Evolutionary conservation across 2,797 vertebrate genomes (phyloP).

Genomic region (Coregonus ussuriensis): DNA sequence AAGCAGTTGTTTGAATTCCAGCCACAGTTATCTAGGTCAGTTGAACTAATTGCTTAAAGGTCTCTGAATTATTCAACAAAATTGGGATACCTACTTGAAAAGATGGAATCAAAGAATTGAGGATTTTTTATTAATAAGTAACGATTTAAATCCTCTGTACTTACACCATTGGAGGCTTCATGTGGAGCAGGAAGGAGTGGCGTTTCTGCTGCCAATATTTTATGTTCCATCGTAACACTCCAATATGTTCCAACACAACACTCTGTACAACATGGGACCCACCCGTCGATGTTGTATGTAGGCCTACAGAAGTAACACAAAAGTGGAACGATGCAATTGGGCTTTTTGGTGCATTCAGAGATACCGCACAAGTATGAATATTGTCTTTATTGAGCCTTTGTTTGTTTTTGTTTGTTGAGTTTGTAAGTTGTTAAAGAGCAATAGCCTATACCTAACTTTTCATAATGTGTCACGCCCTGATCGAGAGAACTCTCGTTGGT

Average conservation of each 20-base stretch:
- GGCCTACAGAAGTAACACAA: not conserved
- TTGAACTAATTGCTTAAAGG: constrained; percentile 71
- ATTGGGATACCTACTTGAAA: constrained; percentile 71
- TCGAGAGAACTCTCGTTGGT: too few relatives aligned
- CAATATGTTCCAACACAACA: constrained; percentile 13
- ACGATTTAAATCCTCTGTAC: constrained; percentile 48
- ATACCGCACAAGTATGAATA: not conserved
- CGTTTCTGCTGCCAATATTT: constrained; percentile 9
- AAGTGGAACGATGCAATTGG: not conserved
- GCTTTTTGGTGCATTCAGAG: not conserved
- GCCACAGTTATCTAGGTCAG: constrained; percentile 70
- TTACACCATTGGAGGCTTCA: constrained; percentile 39
- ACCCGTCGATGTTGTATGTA: constrained; percentile 1
- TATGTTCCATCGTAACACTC: not conserved
- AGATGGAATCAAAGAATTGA: constrained; percentile 52
- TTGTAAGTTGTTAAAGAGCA: not conserved
- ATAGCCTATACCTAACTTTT: not conserved
- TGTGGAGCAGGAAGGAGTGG: constrained; percentile 22
- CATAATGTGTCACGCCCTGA: too few relatives aligned
- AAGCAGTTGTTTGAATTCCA: constrained; percentile 55
- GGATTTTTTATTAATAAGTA: constrained; percentile 41
- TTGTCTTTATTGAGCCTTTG: not conserved
- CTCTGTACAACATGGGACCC: constrained; percentile 7
- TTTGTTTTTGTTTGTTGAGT: not conserved
- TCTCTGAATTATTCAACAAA: constrained; percentile 75